Percentiles rank a stretch among this genome's conserved stretches.
Evolutionary conservation across 2,888 invertebrate genomes (phyloP).

Genomic region (Phorcus lineatus): DNA sequence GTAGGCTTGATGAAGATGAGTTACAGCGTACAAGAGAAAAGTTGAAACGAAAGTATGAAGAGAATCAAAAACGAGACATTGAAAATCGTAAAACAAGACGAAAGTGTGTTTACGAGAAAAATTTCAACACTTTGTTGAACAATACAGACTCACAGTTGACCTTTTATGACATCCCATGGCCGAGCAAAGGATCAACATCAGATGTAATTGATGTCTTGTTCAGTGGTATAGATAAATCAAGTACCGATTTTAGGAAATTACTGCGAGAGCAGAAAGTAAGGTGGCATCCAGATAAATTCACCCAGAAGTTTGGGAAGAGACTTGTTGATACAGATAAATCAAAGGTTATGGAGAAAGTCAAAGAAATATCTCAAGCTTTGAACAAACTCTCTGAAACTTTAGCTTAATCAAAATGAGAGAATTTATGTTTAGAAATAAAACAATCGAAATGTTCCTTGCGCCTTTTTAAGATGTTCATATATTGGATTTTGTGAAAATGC

Average conservation of each 20-base stretch:
- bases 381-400: conserved; percentile 50
- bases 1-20: conserved; percentile 30
- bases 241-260: conserved; percentile 53
- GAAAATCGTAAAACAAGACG: conserved; percentile 38
- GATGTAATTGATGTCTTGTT: conserved; percentile 57
- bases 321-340: conserved; percentile 53
- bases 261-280: conserved; percentile 65
- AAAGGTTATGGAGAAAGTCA: conserved; percentile 62
- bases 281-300: conserved; percentile 73
- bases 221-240: conserved; percentile 51
- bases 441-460: no score
- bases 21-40: conserved; percentile 46
- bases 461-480: no score
- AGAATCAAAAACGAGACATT: conserved; percentile 40
- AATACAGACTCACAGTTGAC: conserved; percentile 39
- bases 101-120: conserved; percentile 54
- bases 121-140: conserved; percentile 45
- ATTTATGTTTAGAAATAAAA: no score
- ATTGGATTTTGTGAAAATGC: no score
- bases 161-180: conserved; percentile 69
- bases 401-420: neutral
- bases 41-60: conserved; percentile 54
- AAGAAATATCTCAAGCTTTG: conserved; percentile 66
- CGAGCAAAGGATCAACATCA: conserved; percentile 42
- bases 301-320: conserved; percentile 63